Base-by-base conservation (phyloP, 2,888 invertebrate species). In the Mesorhabditis spiculigera region DNA sequence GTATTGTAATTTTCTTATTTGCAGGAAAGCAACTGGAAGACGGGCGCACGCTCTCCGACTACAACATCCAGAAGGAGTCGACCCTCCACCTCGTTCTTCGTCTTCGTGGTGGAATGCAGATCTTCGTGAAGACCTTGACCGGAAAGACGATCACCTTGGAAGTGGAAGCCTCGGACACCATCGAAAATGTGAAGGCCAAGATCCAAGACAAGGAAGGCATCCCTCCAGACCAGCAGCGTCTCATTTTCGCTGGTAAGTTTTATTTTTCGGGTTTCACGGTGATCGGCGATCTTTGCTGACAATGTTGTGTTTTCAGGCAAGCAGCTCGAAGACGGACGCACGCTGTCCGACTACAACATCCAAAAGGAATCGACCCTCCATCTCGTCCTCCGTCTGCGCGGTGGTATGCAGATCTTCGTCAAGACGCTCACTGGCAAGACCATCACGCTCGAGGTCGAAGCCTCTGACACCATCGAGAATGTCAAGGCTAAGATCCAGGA, bases 41-140 rank as follows among this genome's bases (percentile, higher is more conserved):
- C 28, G 28, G 28, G 28, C 28, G 28, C 28, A 28, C 28, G 28
- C 28, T 28, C 28, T 28, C 28, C 28, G 28, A 28, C 28, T 28
- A 28, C 28, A 28, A 28, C 28, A 28, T 28, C 28, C 28, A 28
- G 28, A 28, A 28, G 28, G 28, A 28, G 28, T 28, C 28, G 28
- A 28, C 28, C 28, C 28, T 28, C 28, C 28, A 28, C 28, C 28
- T 28, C 28, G 28, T 28, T 28, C 28, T 28, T 28, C 28, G 28
- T 28, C 28, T 28, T 28, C 28, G 28, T 28, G 28, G 28, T 28
- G 28, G 28, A 28, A 28, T 28, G 94, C 95, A 95, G 90, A 95
- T 95, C 88, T 95, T 94, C 88, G 93, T 94, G 77, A 94, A 94
- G 89, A 77, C 77, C 5, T 90, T 94, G 65, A 93, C 93, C 85